These are phyloP conservation scores for Hirudo medicinalis DNA, from an alignment of 1,140 invertebrate species.

Conservation along the genomic window DNA sequence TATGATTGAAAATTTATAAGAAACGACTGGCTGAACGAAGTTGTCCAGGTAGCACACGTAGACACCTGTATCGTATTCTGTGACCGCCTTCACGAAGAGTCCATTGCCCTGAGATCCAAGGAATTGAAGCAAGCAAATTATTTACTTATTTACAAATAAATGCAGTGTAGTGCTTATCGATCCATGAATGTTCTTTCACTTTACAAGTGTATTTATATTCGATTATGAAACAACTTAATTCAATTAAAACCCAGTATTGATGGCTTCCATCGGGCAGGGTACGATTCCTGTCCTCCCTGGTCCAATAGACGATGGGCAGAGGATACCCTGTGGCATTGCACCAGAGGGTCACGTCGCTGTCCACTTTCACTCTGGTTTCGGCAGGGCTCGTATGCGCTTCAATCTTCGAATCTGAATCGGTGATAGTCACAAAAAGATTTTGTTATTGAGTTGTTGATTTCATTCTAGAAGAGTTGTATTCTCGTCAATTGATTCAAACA, in stretches of 20 bases:
- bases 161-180: too few relatives aligned
- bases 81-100: constrained; percentile 14
- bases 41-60: constrained; percentile 23
- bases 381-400: constrained; percentile 21
- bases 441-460: background rate
- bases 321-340: constrained; percentile 28
- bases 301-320: constrained; percentile 28
- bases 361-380: constrained; percentile 19
- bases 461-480: too few relatives aligned
- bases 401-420: constrained; percentile 21
- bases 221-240: background rate
- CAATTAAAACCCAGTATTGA: constrained; percentile 21
- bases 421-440: background rate
- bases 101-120: constrained; percentile 20
- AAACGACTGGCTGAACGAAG: constrained; percentile 24
- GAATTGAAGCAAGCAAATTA: too few relatives aligned
- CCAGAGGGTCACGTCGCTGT: constrained; percentile 26
- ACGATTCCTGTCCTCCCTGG: constrained; percentile 23
- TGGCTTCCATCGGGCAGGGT: constrained; percentile 21
- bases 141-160: too few relatives aligned
- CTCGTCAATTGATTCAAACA: too few relatives aligned
- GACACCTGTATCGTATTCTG: constrained; percentile 22
- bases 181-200: too few relatives aligned
- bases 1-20: constrained; percentile 21
- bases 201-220: too few relatives aligned